A percentile compares a stretch with the other conserved stretches of the same genome.
Evolutionary conservation across 2,888 invertebrate genomes (phyloP).

Genomic region (Drosophila falleni): DNA sequence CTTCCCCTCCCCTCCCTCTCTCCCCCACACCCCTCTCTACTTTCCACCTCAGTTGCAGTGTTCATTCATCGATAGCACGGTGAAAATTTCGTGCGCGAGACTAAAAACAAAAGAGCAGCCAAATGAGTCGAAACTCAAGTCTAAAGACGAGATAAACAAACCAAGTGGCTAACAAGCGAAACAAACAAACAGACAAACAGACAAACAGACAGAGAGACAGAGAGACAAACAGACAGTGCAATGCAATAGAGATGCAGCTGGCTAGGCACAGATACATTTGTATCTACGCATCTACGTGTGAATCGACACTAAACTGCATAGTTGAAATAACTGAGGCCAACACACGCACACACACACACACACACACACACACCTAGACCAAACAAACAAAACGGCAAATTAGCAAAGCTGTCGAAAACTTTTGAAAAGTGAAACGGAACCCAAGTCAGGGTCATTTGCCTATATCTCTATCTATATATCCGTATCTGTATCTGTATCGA

Average conservation of each 20-base stretch:
- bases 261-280: slow-evolving; percentile 42
- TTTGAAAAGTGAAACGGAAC: slow-evolving; percentile 78
- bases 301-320: slow-evolving; percentile 73
- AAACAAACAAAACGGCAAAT: slow-evolving; percentile 38
- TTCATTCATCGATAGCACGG: slow-evolving; percentile 71
- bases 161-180: slow-evolving; percentile 44
- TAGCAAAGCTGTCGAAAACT: slow-evolving; percentile 54
- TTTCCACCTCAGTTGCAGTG: slow-evolving; percentile 4
- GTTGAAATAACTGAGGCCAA: slow-evolving; percentile 57
- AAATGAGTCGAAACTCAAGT: slow-evolving; percentile 41
- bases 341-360: slow-evolving; percentile 13
- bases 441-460: slow-evolving; percentile 65
- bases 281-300: slow-evolving; percentile 66
- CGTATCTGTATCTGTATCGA: slow-evolving; percentile 6
- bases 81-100: slow-evolving; percentile 65
- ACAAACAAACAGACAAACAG: slow-evolving; percentile 31
- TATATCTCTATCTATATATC: slow-evolving; percentile 4
- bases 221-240: neutral
- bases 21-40: neutral
- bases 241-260: slow-evolving; percentile 29
- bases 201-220: neutral
- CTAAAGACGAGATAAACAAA: slow-evolving; percentile 39
- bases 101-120: slow-evolving; percentile 55
- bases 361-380: slow-evolving; percentile 5
- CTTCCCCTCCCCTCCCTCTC: neutral